A percentile compares a stretch with the other conserved stretches of the same genome.
Conservation (phyloP, 2,888 invertebrate species). For the Exocentrus adspersus region DNA sequence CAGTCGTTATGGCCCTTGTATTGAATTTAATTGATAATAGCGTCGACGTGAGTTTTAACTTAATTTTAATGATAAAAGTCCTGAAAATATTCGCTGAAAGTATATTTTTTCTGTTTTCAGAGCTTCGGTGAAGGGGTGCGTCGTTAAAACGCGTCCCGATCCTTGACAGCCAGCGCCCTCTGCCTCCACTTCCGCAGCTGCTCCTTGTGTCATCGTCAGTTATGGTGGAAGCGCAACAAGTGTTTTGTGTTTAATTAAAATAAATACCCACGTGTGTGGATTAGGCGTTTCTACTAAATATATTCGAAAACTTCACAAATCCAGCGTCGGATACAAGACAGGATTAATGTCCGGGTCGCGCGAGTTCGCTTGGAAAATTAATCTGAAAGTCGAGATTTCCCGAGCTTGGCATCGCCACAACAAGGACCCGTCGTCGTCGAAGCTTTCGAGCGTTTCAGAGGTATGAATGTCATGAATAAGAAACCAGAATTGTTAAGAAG, state of each 20-base stretch:
- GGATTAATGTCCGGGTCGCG: constrained; percentile 28
- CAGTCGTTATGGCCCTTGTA: no score
- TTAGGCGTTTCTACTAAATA: constrained; percentile 26
- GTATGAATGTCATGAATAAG: constrained; percentile 43
- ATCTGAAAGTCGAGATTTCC: constrained; percentile 30
- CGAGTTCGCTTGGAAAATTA: constrained; percentile 26
- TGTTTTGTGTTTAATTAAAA: constrained; percentile 48
- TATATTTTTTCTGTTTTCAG: no score
- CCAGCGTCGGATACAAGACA: constrained; percentile 14
- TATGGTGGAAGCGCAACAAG: constrained; percentile 56
- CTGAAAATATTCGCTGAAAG: no score
- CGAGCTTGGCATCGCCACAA: constrained; percentile 37
- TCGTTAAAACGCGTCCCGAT: constrained; percentile 24
- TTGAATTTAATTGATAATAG: no score
- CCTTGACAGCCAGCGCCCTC: constrained; percentile 35
- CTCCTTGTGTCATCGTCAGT: constrained; percentile 46
- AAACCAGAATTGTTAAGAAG: constrained; percentile 41
- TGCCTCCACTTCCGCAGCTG: constrained; percentile 25
- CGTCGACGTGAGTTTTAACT: no score
- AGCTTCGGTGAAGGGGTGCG: neutral
- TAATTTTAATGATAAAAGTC: no score
- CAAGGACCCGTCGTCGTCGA: no score
- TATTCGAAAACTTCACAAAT: constrained; percentile 9
- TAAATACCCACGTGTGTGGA: constrained; percentile 44
- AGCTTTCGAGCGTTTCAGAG: constrained; percentile 27